Conservation (phyloP, 2,113 vertebrate species). For the Micromys minutus region DNA sequence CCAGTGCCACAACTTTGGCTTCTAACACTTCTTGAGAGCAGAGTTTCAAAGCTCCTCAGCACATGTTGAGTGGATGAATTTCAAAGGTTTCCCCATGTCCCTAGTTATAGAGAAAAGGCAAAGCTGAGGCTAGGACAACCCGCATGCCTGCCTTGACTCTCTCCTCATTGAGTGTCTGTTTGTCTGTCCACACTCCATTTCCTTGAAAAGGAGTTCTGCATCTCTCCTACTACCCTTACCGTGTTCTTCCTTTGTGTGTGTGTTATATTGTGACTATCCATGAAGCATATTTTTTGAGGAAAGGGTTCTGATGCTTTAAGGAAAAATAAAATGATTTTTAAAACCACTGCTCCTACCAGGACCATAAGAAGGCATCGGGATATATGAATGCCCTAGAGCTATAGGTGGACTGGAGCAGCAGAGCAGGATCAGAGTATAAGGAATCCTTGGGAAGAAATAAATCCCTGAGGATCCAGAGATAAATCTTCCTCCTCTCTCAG, state of each 20-base stretch:
- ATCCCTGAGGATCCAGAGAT: background rate
- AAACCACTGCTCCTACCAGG: background rate
- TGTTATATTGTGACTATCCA: background rate
- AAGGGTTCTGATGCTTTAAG: background rate
- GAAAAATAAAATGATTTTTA: background rate
- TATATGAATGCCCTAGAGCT: background rate
- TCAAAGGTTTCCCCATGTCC: background rate
- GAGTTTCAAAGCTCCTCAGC: slow-evolving; percentile 37
- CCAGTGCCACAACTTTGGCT: slow-evolving; percentile 11
- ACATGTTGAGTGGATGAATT: background rate
- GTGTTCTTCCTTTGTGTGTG: background rate
- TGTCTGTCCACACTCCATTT: background rate
- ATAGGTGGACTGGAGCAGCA: background rate
- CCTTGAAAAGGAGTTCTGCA: background rate
- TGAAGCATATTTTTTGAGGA: slow-evolving; percentile 17
- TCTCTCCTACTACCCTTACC: background rate
- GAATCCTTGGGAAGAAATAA: background rate
- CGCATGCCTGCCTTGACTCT: background rate
- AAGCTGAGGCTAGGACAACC: background rate
- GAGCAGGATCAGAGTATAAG: background rate
- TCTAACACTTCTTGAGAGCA: slow-evolving; percentile 27
- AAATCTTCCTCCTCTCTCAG: background rate
- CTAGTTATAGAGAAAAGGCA: background rate
- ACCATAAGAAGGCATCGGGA: background rate
- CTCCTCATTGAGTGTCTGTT: background rate